Evolutionary conservation across 2,797 vertebrate species (phyloP), one percentile per base, ranked within the genome.

Genomic region (Gymnodraco acuticeps): DNA sequence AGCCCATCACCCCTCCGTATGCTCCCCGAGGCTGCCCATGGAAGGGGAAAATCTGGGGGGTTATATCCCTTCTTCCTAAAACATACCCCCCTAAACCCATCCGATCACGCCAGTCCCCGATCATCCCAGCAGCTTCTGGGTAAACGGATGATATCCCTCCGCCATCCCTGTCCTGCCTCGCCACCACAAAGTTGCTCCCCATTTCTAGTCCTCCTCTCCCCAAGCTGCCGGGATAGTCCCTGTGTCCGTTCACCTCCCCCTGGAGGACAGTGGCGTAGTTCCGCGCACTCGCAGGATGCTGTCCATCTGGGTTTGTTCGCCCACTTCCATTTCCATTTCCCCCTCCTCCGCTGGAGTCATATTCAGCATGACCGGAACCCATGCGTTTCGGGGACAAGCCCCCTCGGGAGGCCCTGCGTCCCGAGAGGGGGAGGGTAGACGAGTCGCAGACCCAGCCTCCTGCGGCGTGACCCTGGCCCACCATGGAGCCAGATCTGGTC

Each of bases 11-110:
- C 51, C 95, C 23, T 31, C 92, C 15, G 81, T 94, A 94, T 4
- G 83, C 77, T 58, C 92, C 85, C 63, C 93, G 86, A 27, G 87
- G 89, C 78, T 96, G 92, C 81, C 93, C 60, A 8, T 93, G 48
- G 83, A 94, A 84, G 62, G 95, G 87, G 73, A 95, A 78, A n/a
- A 96, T 82, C 89, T 95, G 95, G 5, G 97, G 96, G 45, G 95
- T 95, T 90, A 97, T 96, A 77, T 97, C 97, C 75, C 95, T 93
- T 78, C 96, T 94, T 10, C 92, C 68, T 82, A 95, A 55, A 55
- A 94, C 23, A 77, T 94, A 90, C 3, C 94, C 94, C 5, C 93
- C 94, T 16, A 94, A 61, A 41, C 91, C 93, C 55, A 94, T 80
- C 64, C 93, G 89, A 55, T 95, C 95, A 10, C 91, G 90, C 95